Percentiles rank a stretch among this genome's conserved stretches.
phyloP scores from a whole-genome alignment of 1,140 invertebrate species.

The Frieseomelitta varia region DNA sequence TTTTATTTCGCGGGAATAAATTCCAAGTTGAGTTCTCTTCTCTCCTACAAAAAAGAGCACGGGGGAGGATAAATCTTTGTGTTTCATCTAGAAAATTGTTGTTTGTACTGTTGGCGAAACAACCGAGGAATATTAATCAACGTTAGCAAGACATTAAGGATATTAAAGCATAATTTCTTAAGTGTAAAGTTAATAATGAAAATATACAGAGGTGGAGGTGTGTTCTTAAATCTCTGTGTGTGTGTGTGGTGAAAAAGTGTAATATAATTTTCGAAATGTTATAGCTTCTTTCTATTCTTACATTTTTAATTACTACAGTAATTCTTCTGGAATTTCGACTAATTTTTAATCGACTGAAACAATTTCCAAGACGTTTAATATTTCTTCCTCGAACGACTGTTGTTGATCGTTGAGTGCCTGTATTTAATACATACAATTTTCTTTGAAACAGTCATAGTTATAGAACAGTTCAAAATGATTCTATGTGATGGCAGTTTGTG shows the following conservation, averaged over 20 bases:
- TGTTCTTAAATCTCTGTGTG: neutral
- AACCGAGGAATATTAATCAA: neutral
- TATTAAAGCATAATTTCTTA: neutral
- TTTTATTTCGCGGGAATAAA: neutral
- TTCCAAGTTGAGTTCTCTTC: neutral
- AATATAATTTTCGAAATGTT: neutral
- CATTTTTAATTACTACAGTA: neutral
- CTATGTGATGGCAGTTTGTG: too few relatives aligned
- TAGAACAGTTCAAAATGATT: too few relatives aligned
- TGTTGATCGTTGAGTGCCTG: too few relatives aligned
- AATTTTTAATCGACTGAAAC: neutral
- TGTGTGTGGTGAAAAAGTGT: constrained; percentile 22
- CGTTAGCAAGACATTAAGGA: neutral
- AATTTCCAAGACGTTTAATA: neutral
- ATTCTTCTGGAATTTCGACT: neutral
- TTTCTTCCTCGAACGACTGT: too few relatives aligned
- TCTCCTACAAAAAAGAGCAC: neutral
- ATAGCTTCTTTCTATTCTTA: neutral
- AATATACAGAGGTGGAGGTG: neutral
- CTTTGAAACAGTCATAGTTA: too few relatives aligned
- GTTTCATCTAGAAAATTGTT: neutral
- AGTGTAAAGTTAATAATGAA: neutral
- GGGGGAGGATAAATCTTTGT: neutral
- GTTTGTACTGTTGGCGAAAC: neutral
- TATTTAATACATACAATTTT: too few relatives aligned